Evolutionary conservation across 2,797 vertebrate species (phyloP).

Genomic region (Hemibagrus guttatus): DNA sequence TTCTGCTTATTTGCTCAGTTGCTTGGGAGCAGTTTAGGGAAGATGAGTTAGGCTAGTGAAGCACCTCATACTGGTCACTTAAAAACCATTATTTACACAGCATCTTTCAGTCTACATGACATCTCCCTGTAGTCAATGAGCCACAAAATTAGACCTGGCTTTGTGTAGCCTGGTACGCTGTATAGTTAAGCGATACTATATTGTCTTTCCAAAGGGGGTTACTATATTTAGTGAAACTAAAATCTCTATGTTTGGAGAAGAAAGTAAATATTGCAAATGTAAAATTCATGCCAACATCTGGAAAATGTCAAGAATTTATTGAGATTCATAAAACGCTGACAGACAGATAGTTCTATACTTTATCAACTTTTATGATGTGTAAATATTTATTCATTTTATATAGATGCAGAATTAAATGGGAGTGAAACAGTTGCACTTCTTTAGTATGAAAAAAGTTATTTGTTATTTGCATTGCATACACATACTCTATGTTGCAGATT

Average conservation of each 20-base stretch:
- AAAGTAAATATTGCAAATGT: conserved; percentile 16
- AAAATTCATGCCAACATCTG: not conserved
- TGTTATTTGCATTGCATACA: too few species aligned
- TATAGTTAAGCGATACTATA: not conserved
- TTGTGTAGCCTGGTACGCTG: not conserved
- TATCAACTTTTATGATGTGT: too few species aligned
- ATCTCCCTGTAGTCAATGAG: conserved; percentile 12
- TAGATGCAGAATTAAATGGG: too few species aligned
- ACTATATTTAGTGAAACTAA: conserved; percentile 25
- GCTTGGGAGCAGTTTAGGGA: not conserved
- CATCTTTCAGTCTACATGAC: conserved; percentile 2
- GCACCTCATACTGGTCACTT: conserved; percentile 20
- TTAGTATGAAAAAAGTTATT: too few species aligned
- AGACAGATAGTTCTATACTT: too few species aligned
- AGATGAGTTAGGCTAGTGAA: not conserved
- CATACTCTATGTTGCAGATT: too few species aligned
- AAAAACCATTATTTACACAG: conserved; percentile 14
- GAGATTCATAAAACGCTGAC: too few species aligned
- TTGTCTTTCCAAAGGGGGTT: conserved; percentile 20
- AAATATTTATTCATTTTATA: too few species aligned
- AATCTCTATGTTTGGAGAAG: conserved; percentile 23
- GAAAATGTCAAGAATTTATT: too few species aligned
- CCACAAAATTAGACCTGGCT: conserved; percentile 16
- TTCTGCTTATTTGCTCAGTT: conserved; percentile 8
- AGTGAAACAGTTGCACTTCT: too few species aligned